Base-by-base conservation (phyloP, 2,888 invertebrate species). In the Bruchidius siliquastri region DNA sequence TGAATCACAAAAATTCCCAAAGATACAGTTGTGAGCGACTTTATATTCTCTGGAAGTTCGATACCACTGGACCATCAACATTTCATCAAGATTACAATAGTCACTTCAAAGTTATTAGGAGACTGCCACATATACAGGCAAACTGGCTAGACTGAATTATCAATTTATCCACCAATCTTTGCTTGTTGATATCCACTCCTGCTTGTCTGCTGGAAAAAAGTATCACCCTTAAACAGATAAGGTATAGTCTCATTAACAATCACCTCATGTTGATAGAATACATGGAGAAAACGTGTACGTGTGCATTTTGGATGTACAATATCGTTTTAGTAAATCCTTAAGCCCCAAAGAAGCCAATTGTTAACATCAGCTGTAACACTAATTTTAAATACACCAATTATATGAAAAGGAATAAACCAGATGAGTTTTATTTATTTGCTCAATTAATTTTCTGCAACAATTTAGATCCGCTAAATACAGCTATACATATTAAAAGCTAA, bases 401-500 rank as follows among this genome's bases (percentile, higher is more conserved):
- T 49, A 49, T 18, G 49, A 13, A 49, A 49, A 1, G 49, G 18
- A 49, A 49, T 49, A 49, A 49, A 49, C 49, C 49, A 49, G 49
- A 71, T 66, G 22, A 71, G 67, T 68, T 72, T 68, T 72, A 68
- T n/a, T 10, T 22, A 22, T 71, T 73, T 26, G 2, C 49, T 69
- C 70, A 18, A 22, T 71, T 49, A 26, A 72, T 68, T 70, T 67
- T 70, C n/a, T 22, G 21, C 73, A 74, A 74, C 71, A 72, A 49
- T 49, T 49, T 49, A 13, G 49, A 49, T 49, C 13, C 49, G 49
- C 49, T 49, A 49, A 49, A 49, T 49, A 49, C 49, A 49, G 18
- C 49, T 8, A 49, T 49, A 49, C 6, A 13, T 26, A 26, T 8
- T 26, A 26, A 49, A 49, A 2, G 72, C 10, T 72, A 30, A 49